A percentile compares a stretch with the other conserved stretches of the same genome.
phyloP scores from a whole-genome alignment of 2,113 vertebrate species.

The Salvator merianae region DNA sequence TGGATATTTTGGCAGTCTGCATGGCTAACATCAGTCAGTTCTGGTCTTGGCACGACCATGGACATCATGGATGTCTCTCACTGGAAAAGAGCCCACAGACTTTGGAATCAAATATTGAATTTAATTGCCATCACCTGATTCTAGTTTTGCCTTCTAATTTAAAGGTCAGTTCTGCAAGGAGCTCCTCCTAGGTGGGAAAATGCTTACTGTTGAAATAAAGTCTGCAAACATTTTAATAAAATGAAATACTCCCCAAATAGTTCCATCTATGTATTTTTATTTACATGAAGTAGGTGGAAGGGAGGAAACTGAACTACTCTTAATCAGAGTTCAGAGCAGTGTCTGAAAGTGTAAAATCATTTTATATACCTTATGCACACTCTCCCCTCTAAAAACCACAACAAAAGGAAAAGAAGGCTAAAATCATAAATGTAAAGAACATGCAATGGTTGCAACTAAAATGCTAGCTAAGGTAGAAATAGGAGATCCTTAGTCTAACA shows the following conservation, averaged over 20 bases:
- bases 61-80: conserved; percentile 53
- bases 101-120: conserved; percentile 28
- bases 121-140: conserved; percentile 1
- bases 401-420: no score
- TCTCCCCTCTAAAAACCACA: no score
- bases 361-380: background rate
- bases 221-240: background rate
- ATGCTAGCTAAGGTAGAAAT: no score
- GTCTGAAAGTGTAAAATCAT: background rate
- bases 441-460: no score
- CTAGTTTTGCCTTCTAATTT: conserved; percentile 19
- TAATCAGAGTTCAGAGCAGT: background rate
- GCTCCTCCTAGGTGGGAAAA: background rate
- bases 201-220: background rate
- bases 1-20: conserved; percentile 51
- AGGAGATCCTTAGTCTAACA: no score
- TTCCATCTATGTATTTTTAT: background rate
- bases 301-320: background rate
- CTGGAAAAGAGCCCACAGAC: conserved; percentile 40
- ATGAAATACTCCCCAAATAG: background rate
- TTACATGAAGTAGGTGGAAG: no score
- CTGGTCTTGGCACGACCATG: conserved; percentile 44
- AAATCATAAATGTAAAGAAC: no score
- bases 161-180: conserved; percentile 3
- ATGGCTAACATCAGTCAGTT: conserved; percentile 55